Conservation (phyloP, 2,113 vertebrate genomes). For the Etia nguti region DNA sequence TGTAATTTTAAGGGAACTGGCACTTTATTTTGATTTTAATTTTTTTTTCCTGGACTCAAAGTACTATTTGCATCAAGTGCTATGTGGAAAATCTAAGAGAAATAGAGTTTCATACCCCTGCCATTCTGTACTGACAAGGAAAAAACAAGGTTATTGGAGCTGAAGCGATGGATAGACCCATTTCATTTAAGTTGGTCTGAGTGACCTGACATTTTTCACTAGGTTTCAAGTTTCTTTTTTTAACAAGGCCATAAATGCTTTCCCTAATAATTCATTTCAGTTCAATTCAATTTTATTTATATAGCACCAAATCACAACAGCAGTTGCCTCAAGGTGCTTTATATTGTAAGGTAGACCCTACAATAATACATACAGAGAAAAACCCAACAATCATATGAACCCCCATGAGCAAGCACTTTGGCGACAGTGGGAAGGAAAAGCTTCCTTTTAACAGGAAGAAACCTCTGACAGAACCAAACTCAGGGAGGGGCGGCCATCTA, state of each 20-base stretch:
- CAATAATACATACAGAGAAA: not conserved
- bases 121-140: not conserved
- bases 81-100: not conserved
- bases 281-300: not conserved
- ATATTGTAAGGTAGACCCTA: not conserved
- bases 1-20: not conserved
- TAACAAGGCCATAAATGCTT: not conserved
- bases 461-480: not conserved
- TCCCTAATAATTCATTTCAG: not conserved
- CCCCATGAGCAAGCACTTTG: not conserved
- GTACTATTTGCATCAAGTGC: not conserved
- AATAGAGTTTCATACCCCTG: not conserved
- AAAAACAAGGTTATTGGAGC: not conserved
- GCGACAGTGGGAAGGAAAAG: not conserved
- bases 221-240: not conserved
- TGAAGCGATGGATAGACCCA: conserved; percentile 10
- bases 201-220: conserved; percentile 18
- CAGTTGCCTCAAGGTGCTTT: not conserved
- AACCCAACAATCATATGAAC: not conserved
- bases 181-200: conserved; percentile 1
- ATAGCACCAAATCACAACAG: not conserved
- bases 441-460: not conserved
- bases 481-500: not conserved
- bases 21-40: not conserved
- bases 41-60: not conserved